These are phyloP conservation scores for Sebastes vulpes DNA, from an alignment of 2,797 vertebrate genomes.

Conservation along the genomic window DNA sequence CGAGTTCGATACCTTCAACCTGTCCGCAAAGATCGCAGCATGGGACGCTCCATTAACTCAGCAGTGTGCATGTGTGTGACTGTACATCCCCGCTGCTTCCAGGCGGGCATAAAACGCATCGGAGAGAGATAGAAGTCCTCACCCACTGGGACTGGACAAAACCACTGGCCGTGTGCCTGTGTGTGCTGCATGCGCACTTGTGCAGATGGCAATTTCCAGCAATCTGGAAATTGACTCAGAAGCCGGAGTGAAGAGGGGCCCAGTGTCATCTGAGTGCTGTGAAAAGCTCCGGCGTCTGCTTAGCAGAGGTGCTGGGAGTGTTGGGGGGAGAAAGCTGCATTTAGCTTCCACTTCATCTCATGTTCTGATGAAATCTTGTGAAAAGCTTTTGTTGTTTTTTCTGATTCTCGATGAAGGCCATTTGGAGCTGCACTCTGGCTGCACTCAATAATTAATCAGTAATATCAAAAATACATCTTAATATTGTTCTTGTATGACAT, in stretches of 20 bases:
- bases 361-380: constrained; percentile 54
- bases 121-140: constrained; percentile 31
- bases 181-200: not conserved
- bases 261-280: constrained; percentile 27
- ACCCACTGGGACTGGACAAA: constrained; percentile 43
- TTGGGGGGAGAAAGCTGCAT: constrained; percentile 35
- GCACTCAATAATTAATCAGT: constrained; percentile 18
- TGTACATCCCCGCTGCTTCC: constrained; percentile 65
- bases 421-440: not conserved
- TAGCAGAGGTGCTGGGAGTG: constrained; percentile 21
- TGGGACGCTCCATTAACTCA: constrained; percentile 75
- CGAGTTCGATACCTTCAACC: constrained; percentile 65
- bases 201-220: constrained; percentile 36
- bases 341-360: constrained; percentile 38
- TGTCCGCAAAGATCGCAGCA: constrained; percentile 60
- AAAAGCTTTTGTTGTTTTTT: constrained; percentile 51
- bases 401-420: not conserved
- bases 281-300: constrained; percentile 32
- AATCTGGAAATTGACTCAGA: constrained; percentile 45
- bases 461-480: constrained; percentile 2
- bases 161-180: constrained; percentile 16
- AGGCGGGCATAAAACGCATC: constrained; percentile 51
- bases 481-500: not conserved
- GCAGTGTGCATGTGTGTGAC: constrained; percentile 56
- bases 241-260: not conserved